Evolutionary conservation across 2,797 vertebrate species (phyloP), one percentile per base, ranked within the genome.

Genomic region (Eptatretus atami): DNA sequence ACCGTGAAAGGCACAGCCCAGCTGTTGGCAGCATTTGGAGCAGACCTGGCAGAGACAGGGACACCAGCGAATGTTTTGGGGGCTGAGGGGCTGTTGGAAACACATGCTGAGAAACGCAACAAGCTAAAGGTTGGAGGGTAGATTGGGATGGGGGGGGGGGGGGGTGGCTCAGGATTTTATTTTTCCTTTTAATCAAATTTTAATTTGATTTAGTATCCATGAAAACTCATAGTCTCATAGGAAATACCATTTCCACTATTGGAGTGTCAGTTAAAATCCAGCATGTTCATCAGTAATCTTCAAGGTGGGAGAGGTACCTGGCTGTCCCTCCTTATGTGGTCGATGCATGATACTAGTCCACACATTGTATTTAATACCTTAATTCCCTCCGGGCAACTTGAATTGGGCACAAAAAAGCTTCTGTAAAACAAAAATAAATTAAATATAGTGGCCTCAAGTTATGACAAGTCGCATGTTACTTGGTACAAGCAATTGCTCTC

Each of bases 1-100:
- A 83, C 84, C 81, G 92, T 96, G 65, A 98, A 98, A 73, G 81
- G 79, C 73, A 96, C 80, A 0, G 90, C 90, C 5, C 88, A 92
- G 74, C 81, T 74, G 31, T 78, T 98, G 68, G 87, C 90, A 75
- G 76, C 77, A 15, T 88, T 98, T 67, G 92, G 92, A 69, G 82
- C 80, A 0, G 87, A 94, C 70, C 77, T 98, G 71, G 90, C 90
- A 10, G 92, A 96, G 71, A 90, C 86, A 0, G 87, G 95, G 63
- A 77, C 95, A 66, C 92, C 92, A 63, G 86, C 86, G 31, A 84
- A 95, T 64, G 79, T 80, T 53, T 78, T 80, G 53, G 80, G 83
- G n/a, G 94, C 86, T 1, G 77, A 69, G 67, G 64, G 70, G 25
- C 81, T 96, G 68, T 79, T 95, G 67, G 75, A 72, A 57, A 69